Conservation (phyloP, 2,797 vertebrate genomes). For the Syngnathus acus region DNA sequence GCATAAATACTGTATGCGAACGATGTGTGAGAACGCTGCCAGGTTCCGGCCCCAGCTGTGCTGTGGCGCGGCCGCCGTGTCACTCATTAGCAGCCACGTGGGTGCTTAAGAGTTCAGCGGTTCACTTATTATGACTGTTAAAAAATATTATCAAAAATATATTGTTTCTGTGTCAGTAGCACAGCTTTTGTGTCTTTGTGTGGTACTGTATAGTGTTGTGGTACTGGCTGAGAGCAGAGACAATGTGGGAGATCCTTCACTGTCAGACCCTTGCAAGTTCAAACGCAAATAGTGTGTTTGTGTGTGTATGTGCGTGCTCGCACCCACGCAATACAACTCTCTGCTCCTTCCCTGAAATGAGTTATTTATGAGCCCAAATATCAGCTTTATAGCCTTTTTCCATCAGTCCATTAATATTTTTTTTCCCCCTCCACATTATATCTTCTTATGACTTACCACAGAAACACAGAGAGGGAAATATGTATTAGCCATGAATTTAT, state of each 20-base stretch:
- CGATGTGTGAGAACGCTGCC: constrained; percentile 18
- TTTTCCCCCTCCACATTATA: constrained; percentile 16
- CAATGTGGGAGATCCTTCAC: background rate
- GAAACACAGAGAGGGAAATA: constrained; percentile 11
- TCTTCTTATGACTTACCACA: constrained; percentile 26
- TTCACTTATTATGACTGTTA: no score
- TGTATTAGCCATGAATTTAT: constrained; percentile 31
- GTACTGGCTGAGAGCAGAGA: background rate
- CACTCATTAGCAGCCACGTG: constrained; percentile 39
- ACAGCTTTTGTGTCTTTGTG: background rate
- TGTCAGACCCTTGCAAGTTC: background rate
- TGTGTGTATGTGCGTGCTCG: background rate
- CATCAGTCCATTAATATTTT: constrained; percentile 41
- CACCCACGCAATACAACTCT: constrained; percentile 11
- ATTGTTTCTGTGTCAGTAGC: background rate
- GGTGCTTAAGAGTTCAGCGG: constrained; percentile 41
- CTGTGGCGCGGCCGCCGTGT: constrained; percentile 20
- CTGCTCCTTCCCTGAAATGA: constrained; percentile 23
- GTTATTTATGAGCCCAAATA: constrained; percentile 32
- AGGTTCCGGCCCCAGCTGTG: constrained; percentile 33
- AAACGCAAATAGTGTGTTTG: constrained; percentile 13
- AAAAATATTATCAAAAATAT: no score
- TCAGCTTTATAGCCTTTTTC: constrained; percentile 26
- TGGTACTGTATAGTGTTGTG: constrained; percentile 2
- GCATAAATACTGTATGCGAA: background rate